Evolutionary conservation across 2,797 vertebrate species (phyloP).

Genomic region (Esox masquinongy): DNA sequence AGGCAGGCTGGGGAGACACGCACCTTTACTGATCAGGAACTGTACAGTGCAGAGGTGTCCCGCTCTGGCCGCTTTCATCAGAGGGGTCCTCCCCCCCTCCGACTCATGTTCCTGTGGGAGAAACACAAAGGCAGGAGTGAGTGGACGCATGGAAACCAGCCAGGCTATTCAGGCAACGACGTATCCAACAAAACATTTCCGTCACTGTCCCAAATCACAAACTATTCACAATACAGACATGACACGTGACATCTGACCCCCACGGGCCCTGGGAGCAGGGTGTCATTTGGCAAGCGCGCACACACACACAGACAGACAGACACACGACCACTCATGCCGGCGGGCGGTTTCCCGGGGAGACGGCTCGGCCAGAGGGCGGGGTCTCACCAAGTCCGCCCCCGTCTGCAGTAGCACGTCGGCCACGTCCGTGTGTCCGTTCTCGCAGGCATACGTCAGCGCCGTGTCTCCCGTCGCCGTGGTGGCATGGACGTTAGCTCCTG

Average conservation of each 20-base stretch:
- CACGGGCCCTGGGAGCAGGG: no score
- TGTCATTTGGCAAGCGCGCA: background rate
- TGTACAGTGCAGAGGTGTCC: constrained; percentile 89
- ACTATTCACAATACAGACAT: no score
- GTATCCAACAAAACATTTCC: background rate
- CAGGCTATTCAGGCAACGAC: background rate
- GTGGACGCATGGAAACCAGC: background rate
- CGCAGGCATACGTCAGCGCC: constrained; percentile 87
- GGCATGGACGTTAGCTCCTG: constrained; percentile 87
- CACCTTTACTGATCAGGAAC: constrained; percentile 91
- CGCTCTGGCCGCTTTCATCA: constrained; percentile 90
- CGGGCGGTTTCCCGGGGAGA: no score
- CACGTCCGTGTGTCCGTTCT: constrained; percentile 89
- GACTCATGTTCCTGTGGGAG: constrained; percentile 83
- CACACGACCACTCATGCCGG: no score
- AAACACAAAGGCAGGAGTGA: background rate
- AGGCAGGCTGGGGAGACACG: background rate
- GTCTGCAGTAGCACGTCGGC: constrained; percentile 87
- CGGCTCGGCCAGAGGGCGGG: background rate
- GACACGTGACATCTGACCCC: no score
- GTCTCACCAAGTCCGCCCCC: constrained; percentile 85
- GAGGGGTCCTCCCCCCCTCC: constrained; percentile 86
- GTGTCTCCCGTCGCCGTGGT: constrained; percentile 88
- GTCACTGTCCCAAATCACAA: background rate
- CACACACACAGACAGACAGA: no score